phyloP scores from a whole-genome alignment of 2,113 vertebrate species.

The Pristiophorus japonicus region DNA sequence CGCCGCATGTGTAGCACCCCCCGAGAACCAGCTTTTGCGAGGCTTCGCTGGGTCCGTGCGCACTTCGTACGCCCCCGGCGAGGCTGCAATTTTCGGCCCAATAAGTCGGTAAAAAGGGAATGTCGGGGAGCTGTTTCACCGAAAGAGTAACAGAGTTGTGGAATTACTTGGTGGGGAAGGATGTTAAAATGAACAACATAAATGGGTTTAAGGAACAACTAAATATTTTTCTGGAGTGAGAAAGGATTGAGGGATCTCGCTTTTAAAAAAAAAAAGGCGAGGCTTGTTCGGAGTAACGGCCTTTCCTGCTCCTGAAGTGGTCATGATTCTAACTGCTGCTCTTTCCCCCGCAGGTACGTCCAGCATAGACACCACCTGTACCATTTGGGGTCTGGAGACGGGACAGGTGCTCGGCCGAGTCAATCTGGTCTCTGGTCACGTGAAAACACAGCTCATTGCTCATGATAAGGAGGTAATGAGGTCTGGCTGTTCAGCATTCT shows the following conservation, averaged over 20 bases:
- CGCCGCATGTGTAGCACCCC: too few relatives aligned
- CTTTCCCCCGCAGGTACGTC: constrained; percentile 71
- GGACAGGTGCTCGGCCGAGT: constrained; percentile 91
- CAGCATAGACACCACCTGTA: constrained; percentile 96
- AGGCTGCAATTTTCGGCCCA: too few relatives aligned
- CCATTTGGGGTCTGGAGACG: constrained; percentile 95
- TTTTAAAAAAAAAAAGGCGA: neutral
- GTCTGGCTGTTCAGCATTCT: neutral
- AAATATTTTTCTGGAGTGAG: neutral
- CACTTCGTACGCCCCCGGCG: too few relatives aligned
- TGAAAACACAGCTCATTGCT: constrained; percentile 96
- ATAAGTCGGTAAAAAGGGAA: neutral
- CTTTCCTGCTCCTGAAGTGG: neutral
- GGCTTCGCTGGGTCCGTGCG: too few relatives aligned
- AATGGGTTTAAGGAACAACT: neutral
- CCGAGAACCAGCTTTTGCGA: too few relatives aligned
- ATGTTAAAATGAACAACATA: neutral
- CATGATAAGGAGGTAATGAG: constrained; percentile 90
- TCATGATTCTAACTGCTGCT: neutral
- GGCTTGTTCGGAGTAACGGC: neutral
- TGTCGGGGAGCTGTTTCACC: neutral
- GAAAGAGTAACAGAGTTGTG: neutral
- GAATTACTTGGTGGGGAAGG: neutral
- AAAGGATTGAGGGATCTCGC: neutral
- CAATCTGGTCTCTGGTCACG: constrained; percentile 93